Conservation (phyloP, 2,797 vertebrate species). For the Microtus obscurus region DNA sequence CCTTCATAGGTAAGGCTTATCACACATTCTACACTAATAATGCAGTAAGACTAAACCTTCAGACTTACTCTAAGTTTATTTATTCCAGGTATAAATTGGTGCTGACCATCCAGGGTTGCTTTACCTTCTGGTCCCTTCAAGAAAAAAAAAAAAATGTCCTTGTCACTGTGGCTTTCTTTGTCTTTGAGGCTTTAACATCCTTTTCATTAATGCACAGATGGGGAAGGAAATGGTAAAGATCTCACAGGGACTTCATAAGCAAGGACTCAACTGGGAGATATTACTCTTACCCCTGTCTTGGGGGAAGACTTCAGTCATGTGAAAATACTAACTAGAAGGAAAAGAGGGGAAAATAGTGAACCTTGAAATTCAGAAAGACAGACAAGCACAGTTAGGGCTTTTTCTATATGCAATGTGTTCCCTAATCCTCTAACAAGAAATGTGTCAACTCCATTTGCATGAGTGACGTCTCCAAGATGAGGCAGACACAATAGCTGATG, state of each 20-base stretch:
- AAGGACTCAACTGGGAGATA: neutral
- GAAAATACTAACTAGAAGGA: neutral
- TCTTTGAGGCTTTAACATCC: neutral
- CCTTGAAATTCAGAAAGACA: neutral
- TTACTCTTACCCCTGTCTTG: neutral
- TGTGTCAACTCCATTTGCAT: neutral
- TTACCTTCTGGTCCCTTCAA: neutral
- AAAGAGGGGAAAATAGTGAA: neutral
- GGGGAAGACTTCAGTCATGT: neutral
- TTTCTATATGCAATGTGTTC: neutral
- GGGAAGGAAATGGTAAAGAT: neutral
- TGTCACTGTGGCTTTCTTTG: neutral
- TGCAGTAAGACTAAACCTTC: neutral
- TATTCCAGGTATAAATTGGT: neutral
- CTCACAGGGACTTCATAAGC: neutral
- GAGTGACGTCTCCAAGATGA: neutral
- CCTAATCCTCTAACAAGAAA: neutral
- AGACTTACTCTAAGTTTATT: neutral
- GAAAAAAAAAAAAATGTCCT: neutral
- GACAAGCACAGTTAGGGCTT: neutral
- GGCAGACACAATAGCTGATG: neutral
- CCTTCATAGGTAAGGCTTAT: neutral
- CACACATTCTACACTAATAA: neutral
- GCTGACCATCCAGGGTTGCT: neutral
- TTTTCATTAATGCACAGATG: neutral